Evolutionary conservation across 2,888 invertebrate genomes (phyloP).

Genomic region (Drosophila dives): DNA sequence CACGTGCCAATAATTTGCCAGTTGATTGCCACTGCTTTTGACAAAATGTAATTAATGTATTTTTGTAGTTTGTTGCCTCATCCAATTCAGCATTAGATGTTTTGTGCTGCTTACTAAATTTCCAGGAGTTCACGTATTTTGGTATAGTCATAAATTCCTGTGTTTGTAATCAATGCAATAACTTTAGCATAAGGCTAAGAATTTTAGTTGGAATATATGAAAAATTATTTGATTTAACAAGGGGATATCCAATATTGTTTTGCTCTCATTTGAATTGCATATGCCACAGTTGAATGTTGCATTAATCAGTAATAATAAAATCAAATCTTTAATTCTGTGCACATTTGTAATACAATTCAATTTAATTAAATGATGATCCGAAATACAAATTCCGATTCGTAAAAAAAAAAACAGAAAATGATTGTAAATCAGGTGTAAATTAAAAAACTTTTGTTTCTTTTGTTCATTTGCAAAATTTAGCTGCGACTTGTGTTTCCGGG

Average conservation of each 20-base stretch:
- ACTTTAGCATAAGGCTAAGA: background rate
- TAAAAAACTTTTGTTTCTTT: background rate
- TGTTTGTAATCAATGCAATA: background rate
- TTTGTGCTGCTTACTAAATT: background rate
- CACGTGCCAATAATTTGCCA: conserved; percentile 46
- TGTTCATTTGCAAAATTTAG: background rate
- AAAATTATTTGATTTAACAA: background rate
- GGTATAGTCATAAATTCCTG: background rate
- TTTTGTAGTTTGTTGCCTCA: conserved; percentile 37
- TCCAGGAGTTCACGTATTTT: background rate
- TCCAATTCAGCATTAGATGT: too few species aligned
- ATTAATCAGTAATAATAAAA: background rate
- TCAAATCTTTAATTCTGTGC: background rate
- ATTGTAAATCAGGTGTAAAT: background rate
- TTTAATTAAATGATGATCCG: background rate
- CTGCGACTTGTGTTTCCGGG: background rate
- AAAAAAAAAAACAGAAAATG: background rate
- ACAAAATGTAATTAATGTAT: conserved; percentile 56
- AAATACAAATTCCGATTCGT: background rate
- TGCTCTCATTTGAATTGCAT: background rate
- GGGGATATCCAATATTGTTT: background rate
- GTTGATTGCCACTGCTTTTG: conserved; percentile 49
- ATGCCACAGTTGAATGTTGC: background rate
- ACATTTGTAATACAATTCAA: background rate
- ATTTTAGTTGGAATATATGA: background rate